These are phyloP conservation scores for Gymnorhina tibicen DNA, from an alignment of 2,113 vertebrate genomes.

Conservation along the genomic window DNA sequence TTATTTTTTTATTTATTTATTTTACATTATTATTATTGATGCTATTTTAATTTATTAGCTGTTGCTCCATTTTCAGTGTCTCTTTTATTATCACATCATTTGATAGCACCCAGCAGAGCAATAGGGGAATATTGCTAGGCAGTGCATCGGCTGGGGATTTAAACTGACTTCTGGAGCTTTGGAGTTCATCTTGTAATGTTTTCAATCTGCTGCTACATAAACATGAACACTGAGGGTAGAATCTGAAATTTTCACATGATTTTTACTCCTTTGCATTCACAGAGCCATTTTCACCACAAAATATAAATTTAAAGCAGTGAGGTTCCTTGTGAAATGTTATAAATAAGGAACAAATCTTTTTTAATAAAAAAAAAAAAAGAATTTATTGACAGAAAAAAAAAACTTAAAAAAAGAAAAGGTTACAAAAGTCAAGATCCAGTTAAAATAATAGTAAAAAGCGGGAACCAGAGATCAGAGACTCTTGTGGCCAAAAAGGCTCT, in stretches of 20 bases:
- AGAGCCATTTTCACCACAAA: neutral
- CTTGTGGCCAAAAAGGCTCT: too few species aligned
- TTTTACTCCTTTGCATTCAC: neutral
- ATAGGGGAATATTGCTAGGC: neutral
- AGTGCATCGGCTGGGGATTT: neutral
- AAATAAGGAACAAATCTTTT: too few species aligned
- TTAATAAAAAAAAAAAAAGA: too few species aligned
- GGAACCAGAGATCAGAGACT: too few species aligned
- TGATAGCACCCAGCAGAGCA: slow-evolving; percentile 24
- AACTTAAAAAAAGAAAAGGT: too few species aligned
- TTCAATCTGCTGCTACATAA: slow-evolving; percentile 27
- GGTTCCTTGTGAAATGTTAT: neutral
- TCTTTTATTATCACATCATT: slow-evolving; percentile 32
- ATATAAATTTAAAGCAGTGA: neutral
- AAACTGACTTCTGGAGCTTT: slow-evolving; percentile 20
- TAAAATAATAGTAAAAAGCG: too few species aligned
- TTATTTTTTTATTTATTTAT: neutral
- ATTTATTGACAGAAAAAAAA: too few species aligned
- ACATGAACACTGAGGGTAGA: neutral
- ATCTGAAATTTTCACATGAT: neutral
- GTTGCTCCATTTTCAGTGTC: neutral
- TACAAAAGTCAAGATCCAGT: too few species aligned
- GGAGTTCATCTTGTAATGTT: neutral
- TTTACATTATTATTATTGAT: neutral
- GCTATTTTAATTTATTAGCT: neutral